Evolutionary conservation across 1,140 invertebrate species (phyloP), one percentile per base, ranked within the genome.

Genomic region (Probaryconus sp.): DNA sequence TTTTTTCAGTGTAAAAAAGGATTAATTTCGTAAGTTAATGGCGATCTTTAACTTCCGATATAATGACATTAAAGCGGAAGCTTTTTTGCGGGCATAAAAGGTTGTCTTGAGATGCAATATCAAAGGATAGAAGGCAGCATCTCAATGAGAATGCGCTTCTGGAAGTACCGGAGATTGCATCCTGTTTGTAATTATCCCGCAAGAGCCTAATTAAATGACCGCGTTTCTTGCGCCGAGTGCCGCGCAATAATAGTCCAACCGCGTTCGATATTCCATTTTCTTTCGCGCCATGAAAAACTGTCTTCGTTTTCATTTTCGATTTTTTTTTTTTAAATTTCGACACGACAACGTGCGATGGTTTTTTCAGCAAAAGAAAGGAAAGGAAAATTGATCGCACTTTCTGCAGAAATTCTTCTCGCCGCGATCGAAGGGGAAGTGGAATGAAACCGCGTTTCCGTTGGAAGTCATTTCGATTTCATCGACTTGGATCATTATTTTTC

Each of bases 111-210:
- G 60, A 72, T 65, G 56, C 63, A 63, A 61, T 74, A 74, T 67
- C 55, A 63, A 74, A 74, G 60, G 61, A 43, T 55, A 14, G 35
- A 30, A 40, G 58, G 28, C 60, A n/a, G n/a, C n/a, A n/a, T 60
- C 24, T 40, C 40, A 38, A 50, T 53, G 65, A 65, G 53, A 65
- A 50, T 61, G 60, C 42, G 60, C 63, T 71, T 56, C 61, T 77
- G 69, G 42, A 69, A 58, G 64, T 74, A 73, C 37, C 64, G 56
- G 43, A 68, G 53, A 77, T 77, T 72, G 45, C 74, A 68, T 77
- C 69, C 72, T 69, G 63, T 50, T 77, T 68, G 74, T 77, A 68
- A 72, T 77, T 68, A 67, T 64, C 61, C 58, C 56, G 14, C 68
- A 63, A 50, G 60, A 48, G 21, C 56, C 56, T 70, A 76, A 76